Evolutionary conservation across 2,888 invertebrate species (phyloP), one percentile per base, ranked within the genome.

Genomic region (Trilocha varians): DNA sequence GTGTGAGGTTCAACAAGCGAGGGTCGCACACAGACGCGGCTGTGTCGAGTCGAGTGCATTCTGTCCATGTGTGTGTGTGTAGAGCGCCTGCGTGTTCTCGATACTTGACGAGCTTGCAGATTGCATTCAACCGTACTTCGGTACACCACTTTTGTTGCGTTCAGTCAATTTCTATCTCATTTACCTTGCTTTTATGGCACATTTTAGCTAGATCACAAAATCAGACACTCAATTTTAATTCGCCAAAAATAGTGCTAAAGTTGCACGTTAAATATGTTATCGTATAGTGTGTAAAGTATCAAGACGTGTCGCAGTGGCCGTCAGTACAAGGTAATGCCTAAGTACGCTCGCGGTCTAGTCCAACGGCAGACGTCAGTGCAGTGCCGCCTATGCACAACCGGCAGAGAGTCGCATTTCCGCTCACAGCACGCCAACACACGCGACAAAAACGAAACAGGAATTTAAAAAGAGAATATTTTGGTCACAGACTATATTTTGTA

Each of bases 271-370:
- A n/a, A n/a, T n/a, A n/a, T n/a, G n/a, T n/a, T n/a, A n/a, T n/a
- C n/a, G n/a, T n/a, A n/a, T 11, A 25, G 41, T 39, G 44, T 14
- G 33, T 57, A 51, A 55, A 78, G 79, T 72, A 78, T 68, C 83
- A 84, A 83, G 75, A 67, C 18, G 57, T 42, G 41, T 25, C 44
- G 50, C 68, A 73, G 65, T 75, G 79, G 77, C 83, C 83, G 85
- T 84, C 83, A 84, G 84, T 83, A 84, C 84, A 83, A 84, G 85
- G 85, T 84, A 85, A 85, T 85, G 84, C 84, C 76, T 83, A 84
- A 85, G 85, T 85, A 84, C 84, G 85, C 82, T 78, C 85, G 84
- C 83, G 70, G 77, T 71, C 78, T 82, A 85, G 85, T 86, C 84
- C 79, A 78, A 79, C 70, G 76, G 76, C 86, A 79, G 78, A 77